phyloP scores from a whole-genome alignment of 1,140 invertebrate species.

The Drosophila repleta region DNA sequence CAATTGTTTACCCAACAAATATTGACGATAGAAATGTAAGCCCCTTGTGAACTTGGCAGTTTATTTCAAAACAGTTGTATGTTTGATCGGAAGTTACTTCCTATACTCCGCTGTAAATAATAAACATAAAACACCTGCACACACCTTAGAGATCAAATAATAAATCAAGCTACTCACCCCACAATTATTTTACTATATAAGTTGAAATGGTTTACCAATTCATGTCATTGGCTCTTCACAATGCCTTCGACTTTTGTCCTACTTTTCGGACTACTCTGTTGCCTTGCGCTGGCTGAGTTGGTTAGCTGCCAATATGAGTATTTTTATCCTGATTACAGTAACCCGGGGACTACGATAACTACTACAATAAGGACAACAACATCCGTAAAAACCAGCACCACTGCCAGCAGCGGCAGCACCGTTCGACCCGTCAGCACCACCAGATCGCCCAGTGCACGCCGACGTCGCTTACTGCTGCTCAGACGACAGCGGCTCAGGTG shows the following conservation, averaged over 20 bases:
- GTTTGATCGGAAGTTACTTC: not conserved
- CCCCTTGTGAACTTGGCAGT: not conserved
- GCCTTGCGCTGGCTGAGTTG: not conserved
- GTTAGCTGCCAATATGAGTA: not conserved
- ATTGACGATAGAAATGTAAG: not conserved
- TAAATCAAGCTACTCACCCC: not conserved
- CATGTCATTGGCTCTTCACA: not conserved
- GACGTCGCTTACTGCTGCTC: not conserved
- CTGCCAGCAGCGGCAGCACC: not conserved
- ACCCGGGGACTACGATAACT: not conserved
- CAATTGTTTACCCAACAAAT: not conserved
- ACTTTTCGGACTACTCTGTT: slow-evolving; percentile 3
- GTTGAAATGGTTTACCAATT: not conserved
- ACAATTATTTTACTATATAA: slow-evolving; percentile 13
- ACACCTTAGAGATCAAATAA: not conserved
- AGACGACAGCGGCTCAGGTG: not conserved
- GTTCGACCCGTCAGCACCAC: too few relatives aligned
- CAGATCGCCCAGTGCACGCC: not conserved
- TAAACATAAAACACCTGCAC: slow-evolving; percentile 14
- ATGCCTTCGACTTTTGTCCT: slow-evolving; percentile 2
- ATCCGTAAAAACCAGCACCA: not conserved
- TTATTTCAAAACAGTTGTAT: too few relatives aligned
- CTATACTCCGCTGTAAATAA: not conserved
- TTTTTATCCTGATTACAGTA: not conserved
- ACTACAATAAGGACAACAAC: not conserved